Conservation (phyloP, 2,888 invertebrate genomes). For the Lasioglossum oenotherae region DNA sequence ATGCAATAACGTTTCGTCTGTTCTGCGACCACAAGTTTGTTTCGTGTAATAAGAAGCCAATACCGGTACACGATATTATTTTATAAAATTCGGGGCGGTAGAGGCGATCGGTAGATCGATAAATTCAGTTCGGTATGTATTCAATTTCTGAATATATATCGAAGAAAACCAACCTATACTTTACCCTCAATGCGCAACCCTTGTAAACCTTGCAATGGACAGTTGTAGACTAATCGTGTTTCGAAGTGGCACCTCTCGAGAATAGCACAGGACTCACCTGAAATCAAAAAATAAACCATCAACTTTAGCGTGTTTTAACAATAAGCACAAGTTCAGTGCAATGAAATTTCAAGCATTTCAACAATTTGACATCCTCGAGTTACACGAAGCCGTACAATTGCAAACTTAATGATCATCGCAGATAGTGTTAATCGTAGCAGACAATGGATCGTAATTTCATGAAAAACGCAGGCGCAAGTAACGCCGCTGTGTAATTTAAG, state of each 20-base stretch:
- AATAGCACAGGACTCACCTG: conserved; percentile 64
- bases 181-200: conserved; percentile 55
- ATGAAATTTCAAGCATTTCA: background rate
- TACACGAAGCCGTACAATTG: background rate
- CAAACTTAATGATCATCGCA: background rate
- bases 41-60: background rate
- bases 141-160: conserved; percentile 11
- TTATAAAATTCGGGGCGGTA: background rate
- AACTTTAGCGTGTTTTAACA: background rate
- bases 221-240: conserved; percentile 53
- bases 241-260: conserved; percentile 38
- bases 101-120: too few species aligned
- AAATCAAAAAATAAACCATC: conserved; percentile 44
- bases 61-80: background rate
- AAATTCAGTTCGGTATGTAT: background rate
- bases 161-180: conserved; percentile 47
- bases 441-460: background rate
- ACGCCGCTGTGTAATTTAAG: background rate
- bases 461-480: background rate
- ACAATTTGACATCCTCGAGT: background rate
- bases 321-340: background rate
- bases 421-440: background rate
- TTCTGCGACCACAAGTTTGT: background rate
- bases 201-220: conserved; percentile 42
- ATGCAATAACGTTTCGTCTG: background rate